Evolutionary conservation across 1,140 invertebrate species (phyloP).

Genomic region (Tetragonula clypearis): DNA sequence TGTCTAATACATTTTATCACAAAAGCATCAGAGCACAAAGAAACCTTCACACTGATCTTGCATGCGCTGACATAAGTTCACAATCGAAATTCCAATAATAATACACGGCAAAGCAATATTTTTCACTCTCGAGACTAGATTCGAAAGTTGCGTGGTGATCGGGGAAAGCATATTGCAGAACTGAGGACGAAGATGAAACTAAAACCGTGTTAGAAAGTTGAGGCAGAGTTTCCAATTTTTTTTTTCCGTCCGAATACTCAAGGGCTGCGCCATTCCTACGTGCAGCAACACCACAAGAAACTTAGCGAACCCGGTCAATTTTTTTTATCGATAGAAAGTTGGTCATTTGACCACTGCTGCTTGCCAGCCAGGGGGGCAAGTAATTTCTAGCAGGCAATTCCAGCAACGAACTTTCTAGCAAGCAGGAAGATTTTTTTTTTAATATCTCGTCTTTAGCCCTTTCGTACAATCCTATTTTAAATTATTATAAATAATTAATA

Average conservation of each 20-base stretch:
- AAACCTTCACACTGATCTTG: background rate
- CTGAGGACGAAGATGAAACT: slow-evolving; percentile 39
- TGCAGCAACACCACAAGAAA: background rate
- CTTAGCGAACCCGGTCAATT: slow-evolving; percentile 37
- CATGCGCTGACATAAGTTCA: no score
- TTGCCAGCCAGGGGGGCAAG: background rate
- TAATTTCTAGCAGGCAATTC: background rate
- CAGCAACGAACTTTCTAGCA: background rate
- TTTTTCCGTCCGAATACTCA: slow-evolving; percentile 57
- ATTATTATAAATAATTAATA: no score
- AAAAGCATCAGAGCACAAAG: background rate
- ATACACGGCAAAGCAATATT: background rate
- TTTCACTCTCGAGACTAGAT: no score
- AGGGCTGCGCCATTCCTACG: slow-evolving; percentile 21
- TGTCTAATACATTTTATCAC: no score
- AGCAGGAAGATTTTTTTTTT: background rate
- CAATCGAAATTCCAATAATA: background rate
- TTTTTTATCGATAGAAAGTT: slow-evolving; percentile 71
- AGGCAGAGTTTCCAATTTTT: slow-evolving; percentile 60
- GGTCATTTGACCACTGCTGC: slow-evolving; percentile 16
- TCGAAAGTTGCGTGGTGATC: background rate
- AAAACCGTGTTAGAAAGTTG: slow-evolving; percentile 66
- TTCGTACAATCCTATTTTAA: background rate
- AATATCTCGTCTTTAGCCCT: background rate
- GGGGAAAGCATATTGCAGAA: slow-evolving; percentile 5